Conservation (phyloP, 2,797 vertebrate genomes). For the Sardinella longiceps region DNA sequence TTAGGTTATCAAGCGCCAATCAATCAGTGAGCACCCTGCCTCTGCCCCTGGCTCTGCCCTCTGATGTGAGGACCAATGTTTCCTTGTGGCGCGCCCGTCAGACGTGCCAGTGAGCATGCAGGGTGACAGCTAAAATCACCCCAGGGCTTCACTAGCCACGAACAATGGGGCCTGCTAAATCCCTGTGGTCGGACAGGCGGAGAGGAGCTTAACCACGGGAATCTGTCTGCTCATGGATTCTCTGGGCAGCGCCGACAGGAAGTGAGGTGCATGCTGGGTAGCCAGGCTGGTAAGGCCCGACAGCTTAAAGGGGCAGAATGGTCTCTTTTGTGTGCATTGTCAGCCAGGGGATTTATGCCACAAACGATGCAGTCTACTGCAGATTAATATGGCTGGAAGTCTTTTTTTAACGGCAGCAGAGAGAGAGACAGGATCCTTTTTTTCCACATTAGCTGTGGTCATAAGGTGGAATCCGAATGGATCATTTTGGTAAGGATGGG, state of each 20-base stretch:
- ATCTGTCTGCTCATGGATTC: constrained; percentile 93
- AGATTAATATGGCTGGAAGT: constrained; percentile 87
- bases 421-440: constrained; percentile 63
- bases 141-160: constrained; percentile 76
- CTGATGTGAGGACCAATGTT: constrained; percentile 73
- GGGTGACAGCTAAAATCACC: constrained; percentile 93
- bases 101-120: constrained; percentile 79
- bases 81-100: constrained; percentile 78
- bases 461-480: constrained; percentile 68
- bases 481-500: constrained; percentile 41
- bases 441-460: constrained; percentile 60
- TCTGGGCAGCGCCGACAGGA: constrained; percentile 85
- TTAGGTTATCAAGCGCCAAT: constrained; percentile 70
- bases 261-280: constrained; percentile 79
- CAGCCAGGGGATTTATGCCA: constrained; percentile 82
- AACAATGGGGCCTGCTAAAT: constrained; percentile 87
- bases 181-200: constrained; percentile 75
- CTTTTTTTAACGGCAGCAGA: constrained; percentile 62
- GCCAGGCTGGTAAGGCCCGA: constrained; percentile 69
- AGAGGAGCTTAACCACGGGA: constrained; percentile 74
- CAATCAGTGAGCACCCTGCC: constrained; percentile 54
- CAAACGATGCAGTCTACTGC: constrained; percentile 87
- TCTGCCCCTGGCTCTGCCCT: constrained; percentile 47
- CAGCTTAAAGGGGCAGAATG: constrained; percentile 80
- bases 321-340: constrained; percentile 87